phyloP scores from a whole-genome alignment of 2,888 invertebrate genomes.

The Spialia ferax region DNA sequence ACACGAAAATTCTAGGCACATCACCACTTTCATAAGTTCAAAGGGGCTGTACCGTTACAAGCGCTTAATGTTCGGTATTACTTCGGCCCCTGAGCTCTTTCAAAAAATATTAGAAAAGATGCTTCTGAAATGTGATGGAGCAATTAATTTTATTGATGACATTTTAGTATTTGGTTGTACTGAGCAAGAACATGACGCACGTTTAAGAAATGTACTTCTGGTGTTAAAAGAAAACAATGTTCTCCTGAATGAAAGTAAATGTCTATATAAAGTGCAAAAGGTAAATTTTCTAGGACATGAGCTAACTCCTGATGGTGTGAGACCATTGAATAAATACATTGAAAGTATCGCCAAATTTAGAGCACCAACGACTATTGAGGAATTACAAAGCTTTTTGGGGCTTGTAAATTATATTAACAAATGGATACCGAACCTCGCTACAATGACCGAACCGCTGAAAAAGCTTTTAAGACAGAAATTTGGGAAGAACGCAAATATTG shows the following conservation, averaged over 20 bases:
- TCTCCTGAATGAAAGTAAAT: constrained; percentile 43
- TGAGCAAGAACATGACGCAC: constrained; percentile 13
- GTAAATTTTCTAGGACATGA: constrained; percentile 37
- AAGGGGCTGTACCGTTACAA: constrained; percentile 63
- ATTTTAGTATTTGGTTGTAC: constrained; percentile 45
- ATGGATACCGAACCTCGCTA: constrained; percentile 46
- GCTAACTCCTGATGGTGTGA: constrained; percentile 50
- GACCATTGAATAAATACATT: constrained; percentile 53
- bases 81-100: constrained; percentile 61
- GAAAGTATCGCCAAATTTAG: constrained; percentile 47
- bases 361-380: constrained; percentile 33
- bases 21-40: constrained; percentile 63
- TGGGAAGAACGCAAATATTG: constrained; percentile 33
- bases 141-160: constrained; percentile 52
- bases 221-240: constrained; percentile 46
- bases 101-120: constrained; percentile 59
- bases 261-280: constrained; percentile 33
- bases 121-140: constrained; percentile 55
- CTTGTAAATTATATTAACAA: constrained; percentile 44
- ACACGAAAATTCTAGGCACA: constrained; percentile 51
- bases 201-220: constrained; percentile 23
- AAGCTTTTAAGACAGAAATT: not conserved
- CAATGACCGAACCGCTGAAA: constrained; percentile 42
- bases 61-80: constrained; percentile 62
- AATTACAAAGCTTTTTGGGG: constrained; percentile 48